Evolutionary conservation across 2,888 invertebrate genomes (phyloP), one percentile per base, ranked within the genome.

Genomic region (Lasioglossum pauxillum): DNA sequence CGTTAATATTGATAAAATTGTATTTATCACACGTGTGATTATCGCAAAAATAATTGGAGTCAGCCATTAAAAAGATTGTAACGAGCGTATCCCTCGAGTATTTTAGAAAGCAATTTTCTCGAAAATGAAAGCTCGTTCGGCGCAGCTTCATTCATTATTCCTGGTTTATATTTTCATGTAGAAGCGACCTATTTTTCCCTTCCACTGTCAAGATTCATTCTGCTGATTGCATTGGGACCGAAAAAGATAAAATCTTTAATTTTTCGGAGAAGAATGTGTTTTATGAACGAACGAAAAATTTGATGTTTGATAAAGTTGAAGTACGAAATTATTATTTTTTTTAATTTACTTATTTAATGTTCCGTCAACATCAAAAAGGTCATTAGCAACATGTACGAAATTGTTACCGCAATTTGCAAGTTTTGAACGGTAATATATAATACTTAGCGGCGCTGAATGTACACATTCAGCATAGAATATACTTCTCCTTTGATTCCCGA

Each of bases 101-200:
- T 57, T 72, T 31, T 23, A 31, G 7, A 60, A 31, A 73, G 27
- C 31, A 73, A 79, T 60, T 46, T 60, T 10, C 35, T 14, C 38
- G 38, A 4, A 23, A 31, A 19, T 23, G 23, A 19, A 23, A 49
- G 27, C 31, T 19, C 35, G 23, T 35, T 38, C 71, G 41, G 19
- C 27, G 3, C 46, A 7, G 14, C 35, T 23, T 73, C 23, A 49
- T 69, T 75, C 41, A 16, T 7, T 57, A n/a, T 67, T 76, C 60
- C 35, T 14, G 67, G 41, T 23, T 82, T 77, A 72, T 76, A 73
- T 77, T 64, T n/a, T 46, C 46, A 49, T 46, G 19, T 31, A 49
- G 46, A 19, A 44, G 27, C 67, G 31, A 46, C 67, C 46, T 19
- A 46, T 46, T 19, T 46, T 46, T 31, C 46, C 38, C 4, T 69